Evolutionary conservation across 2,888 invertebrate genomes (phyloP).

Genomic region (Coelinius sp.): DNA sequence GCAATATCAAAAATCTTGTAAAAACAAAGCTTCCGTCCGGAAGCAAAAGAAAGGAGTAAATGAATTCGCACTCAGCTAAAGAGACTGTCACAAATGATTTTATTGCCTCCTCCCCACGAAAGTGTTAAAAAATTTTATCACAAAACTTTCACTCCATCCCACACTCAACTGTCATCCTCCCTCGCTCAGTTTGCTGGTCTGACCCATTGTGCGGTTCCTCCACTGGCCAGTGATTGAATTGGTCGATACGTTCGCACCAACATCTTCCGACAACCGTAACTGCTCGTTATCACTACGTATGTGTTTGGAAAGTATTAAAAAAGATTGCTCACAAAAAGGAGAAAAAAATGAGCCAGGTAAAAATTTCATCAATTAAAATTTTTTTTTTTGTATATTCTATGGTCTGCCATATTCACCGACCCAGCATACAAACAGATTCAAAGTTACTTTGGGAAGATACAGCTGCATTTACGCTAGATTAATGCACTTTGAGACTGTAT

Average conservation of each 20-base stretch:
- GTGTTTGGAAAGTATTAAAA: background rate
- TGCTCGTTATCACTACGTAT: constrained; percentile 7
- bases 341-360: background rate
- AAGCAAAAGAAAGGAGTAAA: no score
- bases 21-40: no score
- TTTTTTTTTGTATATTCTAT: no score
- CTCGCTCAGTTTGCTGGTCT: constrained; percentile 46
- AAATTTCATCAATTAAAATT: no score
- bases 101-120: constrained; percentile 35
- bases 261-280: constrained; percentile 36
- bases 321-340: background rate
- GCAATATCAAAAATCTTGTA: no score
- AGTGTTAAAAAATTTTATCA: constrained; percentile 43
- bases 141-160: constrained; percentile 36
- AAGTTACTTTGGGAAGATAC: background rate
- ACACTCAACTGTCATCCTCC: constrained; percentile 38
- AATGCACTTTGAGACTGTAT: constrained; percentile 5
- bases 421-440: background rate
- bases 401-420: no score
- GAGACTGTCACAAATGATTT: constrained; percentile 6
- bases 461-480: background rate
- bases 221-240: constrained; percentile 63
- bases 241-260: constrained; percentile 38
- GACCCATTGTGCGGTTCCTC: constrained; percentile 68
- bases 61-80: no score